A percentile compares a stretch with the other conserved stretches of the same genome.
phyloP scores from a whole-genome alignment of 2,113 vertebrate genomes.

The Rhea americana region DNA sequence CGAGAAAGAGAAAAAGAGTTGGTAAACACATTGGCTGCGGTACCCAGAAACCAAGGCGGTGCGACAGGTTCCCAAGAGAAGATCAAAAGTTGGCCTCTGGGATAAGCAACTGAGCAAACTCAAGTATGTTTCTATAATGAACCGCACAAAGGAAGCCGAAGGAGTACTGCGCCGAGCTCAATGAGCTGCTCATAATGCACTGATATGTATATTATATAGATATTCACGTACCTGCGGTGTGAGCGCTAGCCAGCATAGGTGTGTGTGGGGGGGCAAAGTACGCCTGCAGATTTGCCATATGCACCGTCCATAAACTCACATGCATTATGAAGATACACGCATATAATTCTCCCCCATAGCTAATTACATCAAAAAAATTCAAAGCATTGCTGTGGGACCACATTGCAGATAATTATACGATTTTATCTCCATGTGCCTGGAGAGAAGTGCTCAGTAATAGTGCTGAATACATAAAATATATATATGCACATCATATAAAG shows the following conservation, averaged over 20 bases:
- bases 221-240: neutral
- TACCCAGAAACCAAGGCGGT: slow-evolving; percentile 64
- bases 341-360: neutral
- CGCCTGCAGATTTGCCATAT: neutral
- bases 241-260: neutral
- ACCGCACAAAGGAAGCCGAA: slow-evolving; percentile 33
- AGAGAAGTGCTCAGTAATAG: neutral
- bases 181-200: slow-evolving; percentile 36
- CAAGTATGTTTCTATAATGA: slow-evolving; percentile 58
- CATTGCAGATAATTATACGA: rapidly evolving
- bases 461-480: rapidly evolving
- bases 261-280: neutral
- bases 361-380: neutral
- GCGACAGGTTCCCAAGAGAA: slow-evolving; percentile 72
- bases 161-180: neutral
- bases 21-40: slow-evolving; percentile 70
- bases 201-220: slow-evolving; percentile 56
- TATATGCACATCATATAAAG: rapidly evolving
- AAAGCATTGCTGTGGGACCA: neutral
- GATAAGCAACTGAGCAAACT: slow-evolving; percentile 60
- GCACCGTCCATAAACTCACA: neutral
- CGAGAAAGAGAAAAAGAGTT: slow-evolving; percentile 69
- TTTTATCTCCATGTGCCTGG: neutral
- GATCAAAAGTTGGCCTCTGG: slow-evolving; percentile 73
- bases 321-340: rapidly evolving